Conservation (phyloP, 2,888 invertebrate genomes). For the Caenorhabditis sp. region DNA sequence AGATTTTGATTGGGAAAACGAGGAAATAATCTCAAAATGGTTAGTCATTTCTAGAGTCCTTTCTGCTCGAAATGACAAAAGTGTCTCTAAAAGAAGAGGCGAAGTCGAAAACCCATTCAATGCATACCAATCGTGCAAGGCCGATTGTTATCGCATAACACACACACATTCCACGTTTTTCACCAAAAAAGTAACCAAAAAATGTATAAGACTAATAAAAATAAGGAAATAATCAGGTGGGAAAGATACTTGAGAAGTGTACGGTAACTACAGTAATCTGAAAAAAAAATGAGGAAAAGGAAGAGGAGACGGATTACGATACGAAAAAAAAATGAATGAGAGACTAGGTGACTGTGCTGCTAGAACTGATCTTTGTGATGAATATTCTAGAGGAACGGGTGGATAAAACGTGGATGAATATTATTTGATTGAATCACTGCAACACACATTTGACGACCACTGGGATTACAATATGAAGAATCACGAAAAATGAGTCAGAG, state of each 20-base stretch:
- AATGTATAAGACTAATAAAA: background rate
- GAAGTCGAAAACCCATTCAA: slow-evolving; percentile 13
- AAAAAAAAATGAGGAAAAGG: background rate
- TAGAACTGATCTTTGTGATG: no score
- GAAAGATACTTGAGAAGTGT: background rate
- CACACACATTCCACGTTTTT: slow-evolving; percentile 51
- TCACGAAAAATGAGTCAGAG: slow-evolving; percentile 6
- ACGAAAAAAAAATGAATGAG: background rate
- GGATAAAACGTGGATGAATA: background rate
- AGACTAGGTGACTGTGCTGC: no score
- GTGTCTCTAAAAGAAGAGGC: background rate
- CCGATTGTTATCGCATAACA: slow-evolving; percentile 54
- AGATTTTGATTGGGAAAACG: background rate
- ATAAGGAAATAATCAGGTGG: background rate
- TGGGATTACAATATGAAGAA: slow-evolving; percentile 15
- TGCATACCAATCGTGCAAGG: slow-evolving; percentile 45
- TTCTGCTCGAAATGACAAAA: background rate
- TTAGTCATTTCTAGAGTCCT: no score
- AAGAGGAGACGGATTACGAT: background rate
- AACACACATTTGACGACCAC: slow-evolving; percentile 40
- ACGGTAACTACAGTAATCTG: background rate
- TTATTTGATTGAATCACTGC: slow-evolving; percentile 13
- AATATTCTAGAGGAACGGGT: no score
- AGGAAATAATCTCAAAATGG: background rate
- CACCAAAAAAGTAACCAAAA: slow-evolving; percentile 4